phyloP scores from a whole-genome alignment of 2,113 vertebrate species.

The Hiodon alosoides region DNA sequence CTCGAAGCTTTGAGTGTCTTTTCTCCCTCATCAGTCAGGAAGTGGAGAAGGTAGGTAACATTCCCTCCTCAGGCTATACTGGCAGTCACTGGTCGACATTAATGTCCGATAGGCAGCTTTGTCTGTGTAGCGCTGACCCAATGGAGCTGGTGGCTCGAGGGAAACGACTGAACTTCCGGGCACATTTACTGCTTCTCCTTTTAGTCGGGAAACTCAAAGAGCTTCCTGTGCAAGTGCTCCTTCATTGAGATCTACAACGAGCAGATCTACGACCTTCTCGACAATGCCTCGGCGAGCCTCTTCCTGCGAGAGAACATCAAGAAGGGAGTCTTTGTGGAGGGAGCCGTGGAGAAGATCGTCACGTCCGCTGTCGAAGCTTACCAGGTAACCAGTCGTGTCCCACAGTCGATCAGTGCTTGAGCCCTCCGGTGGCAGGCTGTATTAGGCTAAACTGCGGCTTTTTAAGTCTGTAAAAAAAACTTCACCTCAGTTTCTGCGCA shows the following conservation, averaged over 20 bases:
- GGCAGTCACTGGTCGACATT: not conserved
- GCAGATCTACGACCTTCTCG: constrained; percentile 91
- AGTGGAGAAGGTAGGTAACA: constrained; percentile 73
- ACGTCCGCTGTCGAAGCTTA: constrained; percentile 88
- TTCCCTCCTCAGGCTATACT: not conserved
- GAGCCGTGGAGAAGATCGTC: constrained; percentile 82
- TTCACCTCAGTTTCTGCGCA: no score
- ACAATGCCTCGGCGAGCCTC: constrained; percentile 83
- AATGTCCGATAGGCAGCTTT: constrained; percentile 1
- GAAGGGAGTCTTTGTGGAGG: constrained; percentile 91
- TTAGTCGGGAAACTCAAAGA: constrained; percentile 77
- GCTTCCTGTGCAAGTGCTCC: constrained; percentile 93
- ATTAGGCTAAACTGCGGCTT: not conserved
- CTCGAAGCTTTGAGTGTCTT: constrained; percentile 91
- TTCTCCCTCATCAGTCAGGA: constrained; percentile 93
- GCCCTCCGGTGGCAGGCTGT: no score
- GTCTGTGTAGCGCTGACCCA: no score
- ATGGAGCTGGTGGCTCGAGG: not conserved
- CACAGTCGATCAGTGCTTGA: not conserved
- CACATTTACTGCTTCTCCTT: constrained; percentile 27
- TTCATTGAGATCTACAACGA: constrained; percentile 98
- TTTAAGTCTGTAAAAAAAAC: not conserved
- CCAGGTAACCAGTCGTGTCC: constrained; percentile 63
- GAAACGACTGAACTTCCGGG: no score
- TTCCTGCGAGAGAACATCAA: constrained; percentile 94